Conservation (phyloP, 2,888 invertebrate genomes). For the Papilio gigon region DNA sequence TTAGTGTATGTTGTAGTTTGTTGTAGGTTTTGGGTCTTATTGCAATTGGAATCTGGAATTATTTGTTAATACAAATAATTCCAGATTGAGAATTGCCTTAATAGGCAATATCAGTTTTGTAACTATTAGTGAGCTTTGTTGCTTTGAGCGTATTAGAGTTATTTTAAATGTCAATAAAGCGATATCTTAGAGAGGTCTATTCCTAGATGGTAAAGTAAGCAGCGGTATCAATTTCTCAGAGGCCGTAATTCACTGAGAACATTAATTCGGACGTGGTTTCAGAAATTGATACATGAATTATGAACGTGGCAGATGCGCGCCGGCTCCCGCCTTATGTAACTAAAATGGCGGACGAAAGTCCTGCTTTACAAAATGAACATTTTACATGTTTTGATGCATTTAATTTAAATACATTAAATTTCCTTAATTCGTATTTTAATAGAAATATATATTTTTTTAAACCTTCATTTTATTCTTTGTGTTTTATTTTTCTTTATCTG, state of each 20-base stretch:
- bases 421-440: background rate
- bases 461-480: too few relatives aligned
- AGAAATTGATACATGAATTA: slow-evolving; percentile 35
- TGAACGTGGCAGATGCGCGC: slow-evolving; percentile 9
- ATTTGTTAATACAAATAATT: too few relatives aligned
- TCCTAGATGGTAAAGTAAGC: background rate
- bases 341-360: slow-evolving; percentile 7
- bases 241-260: slow-evolving; percentile 18
- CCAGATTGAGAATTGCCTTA: too few relatives aligned
- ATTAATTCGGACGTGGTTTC: slow-evolving; percentile 9
- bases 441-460: background rate
- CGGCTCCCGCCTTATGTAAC: slow-evolving; percentile 3
- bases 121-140: too few relatives aligned
- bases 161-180: background rate
- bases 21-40: too few relatives aligned
- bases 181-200: background rate
- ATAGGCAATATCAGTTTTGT: too few relatives aligned
- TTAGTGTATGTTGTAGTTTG: too few relatives aligned
- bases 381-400: background rate
- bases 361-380: background rate
- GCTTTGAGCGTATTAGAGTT: background rate
- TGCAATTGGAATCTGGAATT: too few relatives aligned
- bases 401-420: too few relatives aligned
- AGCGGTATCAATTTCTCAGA: background rate
- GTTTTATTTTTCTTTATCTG: too few relatives aligned